Conservation (phyloP, 1,140 invertebrate species). For the Papilio polyxenes region DNA sequence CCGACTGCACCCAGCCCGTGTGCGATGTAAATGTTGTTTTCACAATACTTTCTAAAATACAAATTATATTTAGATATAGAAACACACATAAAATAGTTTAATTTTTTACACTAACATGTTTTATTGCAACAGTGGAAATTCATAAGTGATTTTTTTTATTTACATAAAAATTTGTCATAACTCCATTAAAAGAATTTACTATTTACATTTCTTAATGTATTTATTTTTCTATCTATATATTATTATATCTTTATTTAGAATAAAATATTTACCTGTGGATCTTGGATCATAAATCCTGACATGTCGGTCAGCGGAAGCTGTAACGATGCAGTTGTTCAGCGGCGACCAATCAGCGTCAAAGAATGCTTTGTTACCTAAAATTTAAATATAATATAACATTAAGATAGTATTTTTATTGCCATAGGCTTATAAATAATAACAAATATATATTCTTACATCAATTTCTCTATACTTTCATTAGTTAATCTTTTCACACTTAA, state of each 20-base stretch:
- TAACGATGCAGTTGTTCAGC: slow-evolving; percentile 87
- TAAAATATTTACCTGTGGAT: slow-evolving; percentile 85
- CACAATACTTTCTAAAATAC: slow-evolving; percentile 88
- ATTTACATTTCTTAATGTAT: too few relatives aligned
- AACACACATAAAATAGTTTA: background rate
- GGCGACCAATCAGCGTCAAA: slow-evolving; percentile 93
- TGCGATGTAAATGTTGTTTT: slow-evolving; percentile 95
- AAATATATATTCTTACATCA: too few relatives aligned
- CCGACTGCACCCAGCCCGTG: slow-evolving; percentile 93
- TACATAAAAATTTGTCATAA: too few relatives aligned
- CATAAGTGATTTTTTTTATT: too few relatives aligned
- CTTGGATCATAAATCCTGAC: slow-evolving; percentile 95
- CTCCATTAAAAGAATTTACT: too few relatives aligned
- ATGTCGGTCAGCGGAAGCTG: slow-evolving; percentile 94
- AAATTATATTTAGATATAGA: background rate
- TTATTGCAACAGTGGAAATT: too few relatives aligned
- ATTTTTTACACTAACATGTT: background rate
- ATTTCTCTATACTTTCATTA: too few relatives aligned
- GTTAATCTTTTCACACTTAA: too few relatives aligned
- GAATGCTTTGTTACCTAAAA: slow-evolving; percentile 90
- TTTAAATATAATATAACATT: slow-evolving; percentile 34
- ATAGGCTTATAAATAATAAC: background rate
- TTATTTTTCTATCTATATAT: too few relatives aligned
- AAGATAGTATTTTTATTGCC: slow-evolving; percentile 6
- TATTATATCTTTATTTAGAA: background rate